phyloP scores from a whole-genome alignment of 2,888 invertebrate genomes.

The Brachyopa scutellaris region DNA sequence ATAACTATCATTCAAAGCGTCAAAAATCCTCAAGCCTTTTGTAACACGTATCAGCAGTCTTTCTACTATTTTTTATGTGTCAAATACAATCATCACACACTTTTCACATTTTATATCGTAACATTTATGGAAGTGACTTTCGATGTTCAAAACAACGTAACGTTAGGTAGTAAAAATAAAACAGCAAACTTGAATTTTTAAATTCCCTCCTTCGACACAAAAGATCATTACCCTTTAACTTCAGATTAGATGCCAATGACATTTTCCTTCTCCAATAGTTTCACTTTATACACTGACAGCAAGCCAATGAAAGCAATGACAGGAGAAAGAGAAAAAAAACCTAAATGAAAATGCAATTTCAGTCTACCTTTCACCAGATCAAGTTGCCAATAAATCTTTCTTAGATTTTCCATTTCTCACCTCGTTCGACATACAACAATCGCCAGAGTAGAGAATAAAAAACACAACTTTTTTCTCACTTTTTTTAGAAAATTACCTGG shows the following conservation, averaged over 20 bases:
- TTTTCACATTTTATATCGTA: too few species aligned
- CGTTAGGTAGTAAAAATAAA: too few species aligned
- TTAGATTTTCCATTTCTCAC: conserved; percentile 24
- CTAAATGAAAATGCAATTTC: conserved; percentile 39
- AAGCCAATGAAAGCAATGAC: background rate
- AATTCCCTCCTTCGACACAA: too few species aligned
- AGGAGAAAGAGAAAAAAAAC: conserved; percentile 1
- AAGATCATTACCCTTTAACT: too few species aligned
- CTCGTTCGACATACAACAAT: conserved; percentile 13
- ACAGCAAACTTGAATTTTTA: too few species aligned
- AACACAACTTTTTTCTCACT: background rate
- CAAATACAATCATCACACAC: too few species aligned
- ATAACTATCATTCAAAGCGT: too few species aligned
- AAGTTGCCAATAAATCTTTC: conserved; percentile 60
- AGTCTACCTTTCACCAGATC: conserved; percentile 24
- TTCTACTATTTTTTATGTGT: too few species aligned
- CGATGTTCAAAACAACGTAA: too few species aligned
- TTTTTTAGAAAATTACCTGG: conserved; percentile 37
- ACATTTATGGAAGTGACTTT: too few species aligned
- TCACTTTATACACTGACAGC: conserved; percentile 21
- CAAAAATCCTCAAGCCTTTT: too few species aligned
- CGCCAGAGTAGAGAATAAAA: background rate
- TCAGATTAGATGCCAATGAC: conserved; percentile 13
- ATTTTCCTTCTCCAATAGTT: conserved; percentile 15
- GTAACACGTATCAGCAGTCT: too few species aligned